A percentile compares a stretch with the other conserved stretches of the same genome.
These are phyloP conservation scores for Sepiola atlantica DNA, from an alignment of 2,888 invertebrate genomes.

Conservation along the genomic window DNA sequence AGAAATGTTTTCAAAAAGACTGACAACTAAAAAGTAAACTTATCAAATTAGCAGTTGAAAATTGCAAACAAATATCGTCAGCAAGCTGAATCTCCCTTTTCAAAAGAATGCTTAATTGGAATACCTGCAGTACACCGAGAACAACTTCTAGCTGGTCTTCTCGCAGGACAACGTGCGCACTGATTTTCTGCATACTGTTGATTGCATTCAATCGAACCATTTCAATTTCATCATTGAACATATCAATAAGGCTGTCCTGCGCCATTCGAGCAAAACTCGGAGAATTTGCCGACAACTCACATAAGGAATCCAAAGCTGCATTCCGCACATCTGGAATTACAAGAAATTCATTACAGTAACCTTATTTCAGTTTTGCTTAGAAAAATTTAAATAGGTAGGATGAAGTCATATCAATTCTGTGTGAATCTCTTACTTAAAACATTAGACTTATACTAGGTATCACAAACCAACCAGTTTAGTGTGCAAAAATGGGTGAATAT, in stretches of 20 bases:
- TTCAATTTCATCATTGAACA: conserved; percentile 99
- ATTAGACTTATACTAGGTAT: no score
- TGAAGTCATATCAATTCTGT: no score
- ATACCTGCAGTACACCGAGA: conserved; percentile 89
- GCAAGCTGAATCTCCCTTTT: background rate
- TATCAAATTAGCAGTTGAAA: no score
- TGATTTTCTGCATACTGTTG: conserved; percentile 91
- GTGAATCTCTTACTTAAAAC: no score
- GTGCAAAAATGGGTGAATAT: no score
- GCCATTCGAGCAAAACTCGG: conserved; percentile 88
- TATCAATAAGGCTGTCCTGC: conserved; percentile 96
- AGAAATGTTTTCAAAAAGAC: no score
- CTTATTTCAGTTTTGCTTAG: no score
- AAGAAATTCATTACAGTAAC: no score
- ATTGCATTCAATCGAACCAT: conserved; percentile 95
- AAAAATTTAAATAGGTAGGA: no score
- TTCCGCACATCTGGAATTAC: conserved; percentile 87
- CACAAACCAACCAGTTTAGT: no score
- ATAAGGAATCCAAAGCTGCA: conserved; percentile 94
- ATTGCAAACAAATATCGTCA: no score
- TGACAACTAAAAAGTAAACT: no score
- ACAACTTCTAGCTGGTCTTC: conserved; percentile 98
- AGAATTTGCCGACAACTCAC: conserved; percentile 88
- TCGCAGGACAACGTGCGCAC: conserved; percentile 88
- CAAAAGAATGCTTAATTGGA: background rate